A percentile compares a stretch with the other conserved stretches of the same genome.
Conservation (phyloP, 1,140 invertebrate genomes). For the Nasonia longicornis region DNA sequence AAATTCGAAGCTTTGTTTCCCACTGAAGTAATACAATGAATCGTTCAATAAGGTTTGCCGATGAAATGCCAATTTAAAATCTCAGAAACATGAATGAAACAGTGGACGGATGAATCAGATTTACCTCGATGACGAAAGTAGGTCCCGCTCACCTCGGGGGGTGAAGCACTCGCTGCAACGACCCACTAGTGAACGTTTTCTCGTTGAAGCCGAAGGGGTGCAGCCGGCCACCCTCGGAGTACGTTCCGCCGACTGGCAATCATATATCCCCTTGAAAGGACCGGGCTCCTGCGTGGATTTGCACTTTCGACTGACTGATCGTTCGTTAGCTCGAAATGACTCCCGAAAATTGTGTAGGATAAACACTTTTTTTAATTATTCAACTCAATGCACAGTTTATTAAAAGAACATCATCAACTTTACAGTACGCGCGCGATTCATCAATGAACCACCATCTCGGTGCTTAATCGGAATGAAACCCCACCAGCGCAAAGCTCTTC, state of each 20-base stretch:
- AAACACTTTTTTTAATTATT: too few species aligned
- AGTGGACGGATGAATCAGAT: not conserved
- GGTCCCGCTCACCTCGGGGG: not conserved
- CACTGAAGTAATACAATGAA: too few species aligned
- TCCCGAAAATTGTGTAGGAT: not conserved
- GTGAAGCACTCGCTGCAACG: not conserved
- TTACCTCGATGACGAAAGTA: conserved; percentile 18
- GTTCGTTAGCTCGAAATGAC: not conserved
- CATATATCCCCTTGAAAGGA: conserved; percentile 64
- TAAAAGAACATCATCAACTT: too few species aligned
- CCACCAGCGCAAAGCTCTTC: too few species aligned
- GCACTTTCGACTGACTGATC: not conserved
- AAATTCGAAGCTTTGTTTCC: too few species aligned
- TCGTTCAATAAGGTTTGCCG: too few species aligned
- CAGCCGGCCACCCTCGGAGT: conserved; percentile 49
- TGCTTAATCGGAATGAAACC: too few species aligned
- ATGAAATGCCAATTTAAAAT: too few species aligned
- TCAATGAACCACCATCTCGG: too few species aligned
- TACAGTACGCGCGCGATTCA: too few species aligned
- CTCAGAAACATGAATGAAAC: not conserved
- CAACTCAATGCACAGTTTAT: too few species aligned
- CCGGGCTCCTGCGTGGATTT: not conserved
- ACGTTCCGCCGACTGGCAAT: conserved; percentile 53
- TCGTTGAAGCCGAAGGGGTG: conserved; percentile 52
- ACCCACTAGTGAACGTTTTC: conserved; percentile 46